These are phyloP conservation scores for Plagodis pulveraria DNA, from an alignment of 2,888 invertebrate genomes.

Conservation along the genomic window DNA sequence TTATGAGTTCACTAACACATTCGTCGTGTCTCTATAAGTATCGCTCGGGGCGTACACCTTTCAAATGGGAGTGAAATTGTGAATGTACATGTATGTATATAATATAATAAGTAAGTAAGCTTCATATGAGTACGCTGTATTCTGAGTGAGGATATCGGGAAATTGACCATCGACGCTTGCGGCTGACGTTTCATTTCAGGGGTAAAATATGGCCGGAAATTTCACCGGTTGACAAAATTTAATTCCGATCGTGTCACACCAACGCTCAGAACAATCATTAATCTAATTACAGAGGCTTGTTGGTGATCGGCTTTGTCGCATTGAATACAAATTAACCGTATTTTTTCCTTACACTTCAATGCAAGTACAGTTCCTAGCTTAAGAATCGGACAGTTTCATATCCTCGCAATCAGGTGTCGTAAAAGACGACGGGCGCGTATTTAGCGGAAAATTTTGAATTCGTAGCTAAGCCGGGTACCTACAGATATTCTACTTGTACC, in stretches of 20 bases:
- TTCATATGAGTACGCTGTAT: slow-evolving; percentile 6
- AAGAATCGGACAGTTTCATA: too few species aligned
- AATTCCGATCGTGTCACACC: slow-evolving; percentile 43
- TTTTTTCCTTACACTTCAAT: neutral
- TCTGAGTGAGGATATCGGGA: slow-evolving; percentile 26
- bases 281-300: slow-evolving; percentile 26
- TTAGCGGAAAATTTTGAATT: too few species aligned
- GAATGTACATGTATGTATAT: slow-evolving; percentile 5
- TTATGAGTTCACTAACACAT: slow-evolving; percentile 29
- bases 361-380: too few species aligned
- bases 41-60: slow-evolving; percentile 11
- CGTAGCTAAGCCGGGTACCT: too few species aligned
- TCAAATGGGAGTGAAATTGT: slow-evolving; percentile 10
- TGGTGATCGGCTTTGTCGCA: slow-evolving; percentile 11
- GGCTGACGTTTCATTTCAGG: slow-evolving; percentile 54
- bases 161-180: slow-evolving; percentile 40
- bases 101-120: too few species aligned
- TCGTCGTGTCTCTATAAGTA: slow-evolving; percentile 15
- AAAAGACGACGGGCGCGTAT: too few species aligned
- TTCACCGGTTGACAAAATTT: slow-evolving; percentile 42
- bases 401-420: too few species aligned
- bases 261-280: slow-evolving; percentile 29
- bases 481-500: too few species aligned
- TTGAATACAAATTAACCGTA: slow-evolving; percentile 8
- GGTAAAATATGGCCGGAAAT: slow-evolving; percentile 42